Evolutionary conservation across 2,888 invertebrate genomes (phyloP).

Genomic region (Drosophila fulvimacula): DNA sequence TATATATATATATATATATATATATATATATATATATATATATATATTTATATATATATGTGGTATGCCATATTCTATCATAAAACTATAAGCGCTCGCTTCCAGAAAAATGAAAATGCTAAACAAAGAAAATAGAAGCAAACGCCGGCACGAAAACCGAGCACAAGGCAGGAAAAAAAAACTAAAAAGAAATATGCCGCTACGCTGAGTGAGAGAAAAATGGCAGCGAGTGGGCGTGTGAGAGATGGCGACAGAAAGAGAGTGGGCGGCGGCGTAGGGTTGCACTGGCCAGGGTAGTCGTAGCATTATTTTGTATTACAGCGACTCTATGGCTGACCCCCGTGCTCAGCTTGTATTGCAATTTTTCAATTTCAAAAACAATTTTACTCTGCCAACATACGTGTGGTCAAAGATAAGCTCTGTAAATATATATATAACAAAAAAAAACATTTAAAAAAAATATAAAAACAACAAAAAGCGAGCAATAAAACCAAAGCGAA

Average conservation of each 20-base stretch:
- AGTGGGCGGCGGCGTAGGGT: neutral
- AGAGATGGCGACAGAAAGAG: neutral
- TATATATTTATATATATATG: neutral
- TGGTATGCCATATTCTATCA: slow-evolving; percentile 19
- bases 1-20: slow-evolving; percentile 48
- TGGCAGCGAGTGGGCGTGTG: neutral
- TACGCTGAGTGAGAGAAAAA: slow-evolving; percentile 15
- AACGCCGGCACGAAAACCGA: slow-evolving; percentile 55
- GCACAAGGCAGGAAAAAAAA: slow-evolving; percentile 51
- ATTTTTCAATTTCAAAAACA: slow-evolving; percentile 83
- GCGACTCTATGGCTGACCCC: slow-evolving; percentile 60
- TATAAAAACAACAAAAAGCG: slow-evolving; percentile 30
- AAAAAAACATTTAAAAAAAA: slow-evolving; percentile 38
- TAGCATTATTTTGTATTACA: slow-evolving; percentile 79
- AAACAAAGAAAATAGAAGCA: slow-evolving; percentile 80
- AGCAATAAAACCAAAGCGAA: slow-evolving; percentile 68
- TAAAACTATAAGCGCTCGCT: slow-evolving; percentile 57
- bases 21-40: slow-evolving; percentile 4
- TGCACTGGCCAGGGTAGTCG: slow-evolving; percentile 30
- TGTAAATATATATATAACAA: slow-evolving; percentile 71
- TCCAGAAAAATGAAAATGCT: slow-evolving; percentile 73
- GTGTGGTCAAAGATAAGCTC: slow-evolving; percentile 82
- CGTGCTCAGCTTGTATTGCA: slow-evolving; percentile 78
- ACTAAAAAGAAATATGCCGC: slow-evolving; percentile 69
- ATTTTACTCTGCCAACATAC: slow-evolving; percentile 81